These are phyloP conservation scores for Pycnonotus jocosus DNA, from an alignment of 2,113 vertebrate genomes.

Conservation along the genomic window DNA sequence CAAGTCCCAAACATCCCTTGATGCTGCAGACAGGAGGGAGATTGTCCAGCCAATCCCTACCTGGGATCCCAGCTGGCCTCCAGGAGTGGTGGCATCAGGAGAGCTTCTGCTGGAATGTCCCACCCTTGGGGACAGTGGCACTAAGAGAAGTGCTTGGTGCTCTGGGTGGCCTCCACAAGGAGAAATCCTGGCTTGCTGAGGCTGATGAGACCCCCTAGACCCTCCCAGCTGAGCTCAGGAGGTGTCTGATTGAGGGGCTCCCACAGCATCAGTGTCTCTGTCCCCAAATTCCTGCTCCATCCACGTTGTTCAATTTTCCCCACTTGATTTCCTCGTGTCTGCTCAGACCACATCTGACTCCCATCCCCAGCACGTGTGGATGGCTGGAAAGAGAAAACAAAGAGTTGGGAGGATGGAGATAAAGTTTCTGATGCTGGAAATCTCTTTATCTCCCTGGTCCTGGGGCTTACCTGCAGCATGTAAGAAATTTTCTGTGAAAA, in stretches of 20 bases:
- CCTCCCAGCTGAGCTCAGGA: not conserved
- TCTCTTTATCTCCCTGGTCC: rapidly evolving
- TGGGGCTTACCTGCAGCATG: not conserved
- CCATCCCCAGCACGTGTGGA: not conserved
- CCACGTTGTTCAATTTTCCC: not conserved
- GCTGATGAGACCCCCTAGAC: not conserved
- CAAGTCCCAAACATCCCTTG: not conserved
- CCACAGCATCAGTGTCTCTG: not conserved
- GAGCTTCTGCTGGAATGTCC: rapidly evolving
- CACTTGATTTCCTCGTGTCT: not conserved
- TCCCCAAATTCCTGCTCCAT: not conserved
- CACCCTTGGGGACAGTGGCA: rapidly evolving
- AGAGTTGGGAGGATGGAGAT: not conserved
- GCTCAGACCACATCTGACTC: not conserved
- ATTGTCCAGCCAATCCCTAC: not conserved
- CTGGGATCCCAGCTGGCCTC: too few species aligned
- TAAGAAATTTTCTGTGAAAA: not conserved
- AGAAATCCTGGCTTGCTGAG: not conserved
- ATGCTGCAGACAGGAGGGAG: not conserved
- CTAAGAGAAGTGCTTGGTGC: not conserved
- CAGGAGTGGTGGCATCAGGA: rapidly evolving
- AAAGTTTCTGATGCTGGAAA: not conserved
- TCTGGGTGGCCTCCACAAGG: not conserved
- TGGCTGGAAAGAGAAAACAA: not conserved
- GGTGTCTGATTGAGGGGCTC: not conserved